These are phyloP conservation scores for Ephydatia muelleri DNA, from an alignment of 37 sponge, comb jelly and placozoan species.

Conservation along the genomic window DNA sequence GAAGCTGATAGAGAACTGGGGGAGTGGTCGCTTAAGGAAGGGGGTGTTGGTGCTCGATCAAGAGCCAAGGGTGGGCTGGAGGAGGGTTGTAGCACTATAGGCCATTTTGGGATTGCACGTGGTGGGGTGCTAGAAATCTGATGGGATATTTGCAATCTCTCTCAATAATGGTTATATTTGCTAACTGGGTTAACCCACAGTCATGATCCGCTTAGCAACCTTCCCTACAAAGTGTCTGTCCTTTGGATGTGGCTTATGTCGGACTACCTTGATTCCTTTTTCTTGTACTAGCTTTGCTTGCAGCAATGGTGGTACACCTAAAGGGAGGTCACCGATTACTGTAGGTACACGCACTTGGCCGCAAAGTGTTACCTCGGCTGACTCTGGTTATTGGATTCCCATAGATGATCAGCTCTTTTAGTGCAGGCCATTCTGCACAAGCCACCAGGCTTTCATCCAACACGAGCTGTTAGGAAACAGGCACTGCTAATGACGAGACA, in stretches of 20 bases:
- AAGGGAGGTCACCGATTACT: too few species aligned
- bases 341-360: background rate
- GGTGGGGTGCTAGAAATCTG: constrained; percentile 63
- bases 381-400: constrained; percentile 72
- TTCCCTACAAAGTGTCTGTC: constrained; percentile 36
- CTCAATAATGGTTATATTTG: background rate
- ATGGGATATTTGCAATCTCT: background rate
- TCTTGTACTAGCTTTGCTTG: constrained; percentile 37
- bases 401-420: constrained; percentile 63
- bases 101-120: constrained; percentile 62
- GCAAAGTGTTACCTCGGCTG: constrained; percentile 45
- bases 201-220: constrained; percentile 53
- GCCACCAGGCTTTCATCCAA: constrained; percentile 57
- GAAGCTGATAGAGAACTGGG: background rate
- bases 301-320: constrained; percentile 62
- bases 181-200: constrained; percentile 28
- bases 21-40: constrained; percentile 12
- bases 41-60: background rate
- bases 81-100: constrained; percentile 7
- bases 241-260: constrained; percentile 15
- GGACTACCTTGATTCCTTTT: constrained; percentile 28
- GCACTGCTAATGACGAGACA: background rate
- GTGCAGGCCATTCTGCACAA: constrained; percentile 47
- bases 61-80: constrained; percentile 12
- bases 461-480: constrained; percentile 40